Evolutionary conservation across 2,797 vertebrate genomes (phyloP).

Genomic region (Gastrophryne carolinensis): DNA sequence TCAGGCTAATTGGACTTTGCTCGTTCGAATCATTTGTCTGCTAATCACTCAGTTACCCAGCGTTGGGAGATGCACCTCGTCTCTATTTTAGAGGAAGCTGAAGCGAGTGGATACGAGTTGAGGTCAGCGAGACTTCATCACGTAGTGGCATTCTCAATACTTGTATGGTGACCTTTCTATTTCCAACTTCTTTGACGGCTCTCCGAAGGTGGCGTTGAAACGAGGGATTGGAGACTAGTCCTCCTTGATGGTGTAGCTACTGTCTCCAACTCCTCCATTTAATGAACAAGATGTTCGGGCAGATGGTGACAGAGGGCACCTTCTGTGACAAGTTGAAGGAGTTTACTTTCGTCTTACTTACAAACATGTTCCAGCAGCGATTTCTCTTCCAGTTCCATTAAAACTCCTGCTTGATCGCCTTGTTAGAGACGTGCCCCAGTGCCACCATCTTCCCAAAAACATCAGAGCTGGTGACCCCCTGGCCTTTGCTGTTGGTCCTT

Average conservation of each 20-base stretch:
- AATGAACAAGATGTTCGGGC: too few species aligned
- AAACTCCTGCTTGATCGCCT: too few species aligned
- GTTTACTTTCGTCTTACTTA: too few species aligned
- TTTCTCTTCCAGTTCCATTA: too few species aligned
- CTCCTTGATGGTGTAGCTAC: not conserved
- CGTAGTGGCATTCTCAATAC: not conserved
- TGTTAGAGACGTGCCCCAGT: too few species aligned
- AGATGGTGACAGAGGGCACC: too few species aligned
- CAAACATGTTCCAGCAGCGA: too few species aligned
- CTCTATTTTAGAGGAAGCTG: not conserved
- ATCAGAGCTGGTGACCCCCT: too few species aligned
- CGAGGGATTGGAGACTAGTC: too few species aligned
- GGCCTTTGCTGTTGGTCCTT: too few species aligned
- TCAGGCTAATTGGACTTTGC: conserved; percentile 16
- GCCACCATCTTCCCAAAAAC: too few species aligned
- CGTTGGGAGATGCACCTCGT: not conserved
- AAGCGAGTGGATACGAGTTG: not conserved
- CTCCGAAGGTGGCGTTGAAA: not conserved
- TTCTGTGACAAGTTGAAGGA: too few species aligned
- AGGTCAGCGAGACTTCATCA: not conserved
- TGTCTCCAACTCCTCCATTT: not conserved
- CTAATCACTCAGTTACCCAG: not conserved
- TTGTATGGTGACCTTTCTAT: not conserved
- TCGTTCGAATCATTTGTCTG: not conserved
- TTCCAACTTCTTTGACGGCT: not conserved